Evolutionary conservation across 2,113 vertebrate species (phyloP).

Genomic region (Aleadryas rufinucha): DNA sequence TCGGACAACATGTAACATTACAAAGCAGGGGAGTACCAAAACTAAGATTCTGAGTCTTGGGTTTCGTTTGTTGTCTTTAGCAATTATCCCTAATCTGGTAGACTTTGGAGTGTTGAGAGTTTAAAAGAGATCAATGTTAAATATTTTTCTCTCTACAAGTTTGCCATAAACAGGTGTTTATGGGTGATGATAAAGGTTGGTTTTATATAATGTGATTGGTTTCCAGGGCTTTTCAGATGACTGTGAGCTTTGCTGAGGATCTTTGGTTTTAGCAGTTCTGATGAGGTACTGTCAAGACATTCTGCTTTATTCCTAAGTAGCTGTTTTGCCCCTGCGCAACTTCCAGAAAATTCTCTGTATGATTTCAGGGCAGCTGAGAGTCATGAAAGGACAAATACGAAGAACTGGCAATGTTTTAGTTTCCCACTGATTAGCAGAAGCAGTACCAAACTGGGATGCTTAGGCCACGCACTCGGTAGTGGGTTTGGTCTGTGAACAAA

Average conservation of each 20-base stretch:
- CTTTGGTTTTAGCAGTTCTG: neutral
- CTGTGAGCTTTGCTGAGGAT: neutral
- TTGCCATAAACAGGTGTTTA: neutral
- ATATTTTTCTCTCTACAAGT: neutral
- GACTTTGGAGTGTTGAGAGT: neutral
- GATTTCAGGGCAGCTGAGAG: neutral
- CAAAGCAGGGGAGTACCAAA: neutral
- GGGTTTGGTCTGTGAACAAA: neutral
- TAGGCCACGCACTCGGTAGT: accelerated
- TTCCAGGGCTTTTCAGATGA: neutral
- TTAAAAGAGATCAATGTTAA: neutral
- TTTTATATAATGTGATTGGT: neutral
- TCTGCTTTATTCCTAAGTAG: neutral
- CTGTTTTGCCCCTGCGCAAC: neutral
- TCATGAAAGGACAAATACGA: neutral
- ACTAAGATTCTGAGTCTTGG: neutral
- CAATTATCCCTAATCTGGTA: neutral
- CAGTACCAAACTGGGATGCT: neutral
- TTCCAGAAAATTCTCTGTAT: neutral
- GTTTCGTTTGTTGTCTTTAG: neutral
- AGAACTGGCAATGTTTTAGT: accelerated
- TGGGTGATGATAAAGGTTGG: neutral
- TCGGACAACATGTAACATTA: neutral
- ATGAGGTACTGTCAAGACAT: neutral
- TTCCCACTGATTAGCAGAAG: neutral